These are phyloP conservation scores for Propithecus deckenii DNA, from an alignment of 2,797 vertebrate genomes.

Conservation along the genomic window DNA sequence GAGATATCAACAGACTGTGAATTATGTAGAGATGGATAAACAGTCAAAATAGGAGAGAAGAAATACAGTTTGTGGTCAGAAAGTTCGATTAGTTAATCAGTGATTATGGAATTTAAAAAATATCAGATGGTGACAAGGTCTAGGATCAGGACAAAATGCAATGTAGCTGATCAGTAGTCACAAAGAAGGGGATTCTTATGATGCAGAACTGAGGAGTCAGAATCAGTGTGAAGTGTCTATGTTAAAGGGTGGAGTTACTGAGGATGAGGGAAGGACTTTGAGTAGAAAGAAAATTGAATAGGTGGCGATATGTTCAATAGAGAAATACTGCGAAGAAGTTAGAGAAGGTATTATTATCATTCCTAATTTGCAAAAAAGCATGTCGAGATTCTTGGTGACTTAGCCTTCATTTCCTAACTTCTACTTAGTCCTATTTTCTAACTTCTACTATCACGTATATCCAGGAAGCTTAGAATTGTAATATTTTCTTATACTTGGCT, in stretches of 20 bases:
- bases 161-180: not conserved
- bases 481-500: not conserved
- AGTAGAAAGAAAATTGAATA: not conserved
- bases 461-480: not conserved
- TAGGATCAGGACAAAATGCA: not conserved
- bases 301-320: rapidly evolving
- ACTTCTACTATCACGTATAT: not conserved
- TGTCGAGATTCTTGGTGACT: not conserved
- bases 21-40: not conserved
- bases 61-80: not conserved
- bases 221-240: not conserved
- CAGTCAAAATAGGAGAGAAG: not conserved
- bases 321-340: not conserved
- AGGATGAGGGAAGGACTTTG: not conserved
- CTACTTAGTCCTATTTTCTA: not conserved
- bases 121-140: not conserved
- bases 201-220: not conserved
- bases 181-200: not conserved
- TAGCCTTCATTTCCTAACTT: not conserved
- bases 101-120: not conserved
- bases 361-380: not conserved
- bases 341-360: not conserved
- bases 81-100: not conserved
- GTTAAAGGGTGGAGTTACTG: not conserved
- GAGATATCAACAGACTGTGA: not conserved